Percentiles rank a stretch among this genome's conserved stretches.
Conservation (phyloP, 2,113 vertebrate genomes). For the Rhombomys opimus region DNA sequence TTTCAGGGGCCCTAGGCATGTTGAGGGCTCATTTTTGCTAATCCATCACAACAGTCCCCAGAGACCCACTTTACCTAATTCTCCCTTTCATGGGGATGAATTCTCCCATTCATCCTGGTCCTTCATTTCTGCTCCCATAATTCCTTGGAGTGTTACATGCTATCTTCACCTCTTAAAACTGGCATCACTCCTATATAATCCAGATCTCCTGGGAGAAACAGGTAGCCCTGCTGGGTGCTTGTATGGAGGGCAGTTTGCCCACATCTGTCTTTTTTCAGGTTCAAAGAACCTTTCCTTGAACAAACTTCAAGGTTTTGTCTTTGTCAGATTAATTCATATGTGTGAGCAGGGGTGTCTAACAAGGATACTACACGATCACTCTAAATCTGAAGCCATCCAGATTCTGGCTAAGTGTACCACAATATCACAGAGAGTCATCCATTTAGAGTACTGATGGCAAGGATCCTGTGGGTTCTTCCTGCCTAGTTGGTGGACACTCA, state of each 20-base stretch:
- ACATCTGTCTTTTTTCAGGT: neutral
- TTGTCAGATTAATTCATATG: neutral
- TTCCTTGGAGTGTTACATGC: no score
- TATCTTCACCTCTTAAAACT: neutral
- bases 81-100: no score
- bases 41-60: fast-evolving
- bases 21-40: fast-evolving
- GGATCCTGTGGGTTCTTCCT: neutral
- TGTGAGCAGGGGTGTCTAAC: neutral
- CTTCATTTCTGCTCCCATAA: neutral
- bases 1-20: neutral
- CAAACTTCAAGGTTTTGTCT: neutral
- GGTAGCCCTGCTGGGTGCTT: neutral
- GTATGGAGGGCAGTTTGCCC: neutral
- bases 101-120: neutral
- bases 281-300: no score
- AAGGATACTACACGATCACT: no score
- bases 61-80: neutral
- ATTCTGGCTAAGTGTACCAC: neutral
- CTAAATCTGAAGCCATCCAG: no score
- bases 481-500: neutral
- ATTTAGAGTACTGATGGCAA: neutral
- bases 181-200: no score
- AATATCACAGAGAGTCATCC: no score
- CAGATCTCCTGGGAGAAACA: neutral